Percentiles rank a stretch among this genome's conserved stretches.
Evolutionary conservation across 1,140 invertebrate genomes (phyloP).

Genomic region (Drosophila ironensis): DNA sequence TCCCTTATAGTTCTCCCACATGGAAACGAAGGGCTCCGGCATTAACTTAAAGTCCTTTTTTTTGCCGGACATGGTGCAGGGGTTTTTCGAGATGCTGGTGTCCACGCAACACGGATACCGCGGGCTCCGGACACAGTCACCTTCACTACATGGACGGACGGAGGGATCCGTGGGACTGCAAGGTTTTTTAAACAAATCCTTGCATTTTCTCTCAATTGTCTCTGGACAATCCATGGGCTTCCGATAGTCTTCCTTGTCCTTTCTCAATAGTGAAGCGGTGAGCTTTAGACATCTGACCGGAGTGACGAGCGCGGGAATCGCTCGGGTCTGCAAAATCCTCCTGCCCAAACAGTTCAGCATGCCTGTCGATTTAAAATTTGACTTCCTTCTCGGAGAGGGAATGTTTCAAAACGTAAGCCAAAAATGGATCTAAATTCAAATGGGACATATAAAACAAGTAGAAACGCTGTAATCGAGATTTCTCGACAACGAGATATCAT

Average conservation of each 20-base stretch:
- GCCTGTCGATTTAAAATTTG: constrained; percentile 7
- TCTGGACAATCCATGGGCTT: neutral
- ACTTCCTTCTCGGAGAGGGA: neutral
- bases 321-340: neutral
- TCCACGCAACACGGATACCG: constrained; percentile 7
- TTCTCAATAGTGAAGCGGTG: neutral
- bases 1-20: constrained; percentile 18
- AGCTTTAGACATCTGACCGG: neutral
- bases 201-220: neutral
- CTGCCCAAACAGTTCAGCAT: constrained; percentile 1
- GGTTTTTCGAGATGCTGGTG: neutral
- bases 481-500: neutral
- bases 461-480: no score
- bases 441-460: no score
- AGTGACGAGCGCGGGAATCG: no score
- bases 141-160: constrained; percentile 5
- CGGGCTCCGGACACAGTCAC: neutral
- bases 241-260: neutral
- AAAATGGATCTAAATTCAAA: neutral
- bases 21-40: neutral
- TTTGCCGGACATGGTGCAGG: neutral
- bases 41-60: neutral
- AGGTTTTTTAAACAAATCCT: neutral
- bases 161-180: constrained; percentile 18
- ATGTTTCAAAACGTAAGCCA: neutral